phyloP scores from a whole-genome alignment of 2,888 invertebrate genomes.

The Drosophila dives region DNA sequence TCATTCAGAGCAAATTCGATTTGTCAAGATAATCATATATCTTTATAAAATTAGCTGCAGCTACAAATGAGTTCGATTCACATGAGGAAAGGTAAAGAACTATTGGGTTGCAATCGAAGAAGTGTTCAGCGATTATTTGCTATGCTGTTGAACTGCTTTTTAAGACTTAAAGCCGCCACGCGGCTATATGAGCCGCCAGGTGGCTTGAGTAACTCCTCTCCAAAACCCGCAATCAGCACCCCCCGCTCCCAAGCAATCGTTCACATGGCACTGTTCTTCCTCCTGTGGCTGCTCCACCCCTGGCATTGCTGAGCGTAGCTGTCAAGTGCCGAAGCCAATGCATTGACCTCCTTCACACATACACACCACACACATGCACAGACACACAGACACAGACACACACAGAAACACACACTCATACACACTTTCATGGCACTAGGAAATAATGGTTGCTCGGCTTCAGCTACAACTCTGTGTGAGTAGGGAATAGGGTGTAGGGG shows the following conservation, averaged over 20 bases:
- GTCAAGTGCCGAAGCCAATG: conserved; percentile 66
- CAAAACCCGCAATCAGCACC: background rate
- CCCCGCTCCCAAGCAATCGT: background rate
- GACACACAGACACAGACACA: conserved; percentile 28
- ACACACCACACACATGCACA: conserved; percentile 26
- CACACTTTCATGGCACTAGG: conserved; percentile 66
- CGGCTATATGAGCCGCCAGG: conserved; percentile 6
- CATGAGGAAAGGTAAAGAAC: background rate
- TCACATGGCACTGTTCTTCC: background rate
- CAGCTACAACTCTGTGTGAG: conserved; percentile 12
- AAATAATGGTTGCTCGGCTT: conserved; percentile 66
- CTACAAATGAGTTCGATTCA: background rate
- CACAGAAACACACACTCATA: conserved; percentile 31
- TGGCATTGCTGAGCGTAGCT: conserved; percentile 40
- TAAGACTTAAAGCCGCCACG: conserved; percentile 27
- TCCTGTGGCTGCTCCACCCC: conserved; percentile 13
- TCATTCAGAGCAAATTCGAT: background rate
- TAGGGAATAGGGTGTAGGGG: background rate
- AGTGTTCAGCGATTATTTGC: conserved; percentile 6
- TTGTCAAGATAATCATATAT: background rate
- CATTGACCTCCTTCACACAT: conserved; percentile 72
- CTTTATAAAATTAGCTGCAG: background rate
- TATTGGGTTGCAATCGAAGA: background rate
- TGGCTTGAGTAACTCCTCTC: conserved; percentile 14
- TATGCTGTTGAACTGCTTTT: conserved; percentile 5